These are phyloP conservation scores for Nesogale talazaci DNA, from an alignment of 2,113 vertebrate genomes.

Conservation along the genomic window DNA sequence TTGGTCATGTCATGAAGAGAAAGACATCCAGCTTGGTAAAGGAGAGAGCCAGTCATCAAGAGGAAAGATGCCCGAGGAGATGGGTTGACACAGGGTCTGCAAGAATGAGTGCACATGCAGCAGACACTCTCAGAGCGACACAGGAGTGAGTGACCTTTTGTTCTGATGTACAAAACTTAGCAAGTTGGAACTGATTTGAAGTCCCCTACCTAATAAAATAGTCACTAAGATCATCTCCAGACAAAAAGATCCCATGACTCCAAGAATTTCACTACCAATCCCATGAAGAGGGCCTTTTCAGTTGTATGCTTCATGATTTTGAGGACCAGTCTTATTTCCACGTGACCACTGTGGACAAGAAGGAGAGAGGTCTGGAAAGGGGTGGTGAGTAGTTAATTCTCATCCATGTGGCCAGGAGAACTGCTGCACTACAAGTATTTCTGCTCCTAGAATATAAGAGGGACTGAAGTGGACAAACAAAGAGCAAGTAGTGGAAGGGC, in stretches of 20 bases:
- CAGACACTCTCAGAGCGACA: too few relatives aligned
- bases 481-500: not conserved
- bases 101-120: too few relatives aligned
- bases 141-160: too few relatives aligned
- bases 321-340: constrained; percentile 34
- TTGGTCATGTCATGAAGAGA: not conserved
- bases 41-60: not conserved
- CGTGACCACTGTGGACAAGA: not conserved
- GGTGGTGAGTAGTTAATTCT: not conserved
- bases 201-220: constrained; percentile 2
- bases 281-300: constrained; percentile 43
- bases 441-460: constrained; percentile 2
- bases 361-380: not conserved
- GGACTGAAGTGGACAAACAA: constrained; percentile 34
- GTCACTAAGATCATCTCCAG: constrained; percentile 1
- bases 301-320: constrained; percentile 21
- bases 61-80: too few relatives aligned
- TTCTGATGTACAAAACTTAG: too few relatives aligned
- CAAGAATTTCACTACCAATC: not conserved
- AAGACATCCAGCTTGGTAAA: not conserved
- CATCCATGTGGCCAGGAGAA: constrained; percentile 8
- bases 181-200: not conserved
- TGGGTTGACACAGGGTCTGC: too few relatives aligned
- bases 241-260: not conserved
- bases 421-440: constrained; percentile 20